Evolutionary conservation across 1,140 invertebrate species (phyloP).

Genomic region (Lasioglossum albipes): DNA sequence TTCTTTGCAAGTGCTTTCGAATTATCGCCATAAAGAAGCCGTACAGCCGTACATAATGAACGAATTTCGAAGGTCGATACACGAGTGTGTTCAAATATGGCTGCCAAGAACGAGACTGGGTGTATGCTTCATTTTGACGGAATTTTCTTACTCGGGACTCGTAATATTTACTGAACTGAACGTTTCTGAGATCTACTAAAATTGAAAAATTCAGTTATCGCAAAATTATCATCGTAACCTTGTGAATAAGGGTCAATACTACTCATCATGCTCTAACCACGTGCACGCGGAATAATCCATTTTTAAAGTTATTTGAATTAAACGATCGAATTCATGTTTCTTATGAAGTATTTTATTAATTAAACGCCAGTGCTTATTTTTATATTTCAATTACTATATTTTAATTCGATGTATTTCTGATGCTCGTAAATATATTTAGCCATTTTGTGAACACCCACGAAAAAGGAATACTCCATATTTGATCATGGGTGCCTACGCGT

Average conservation of each 20-base stretch:
- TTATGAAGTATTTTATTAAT: neutral
- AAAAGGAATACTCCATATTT: slow-evolving; percentile 53
- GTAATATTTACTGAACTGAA: neutral
- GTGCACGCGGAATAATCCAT: slow-evolving; percentile 2
- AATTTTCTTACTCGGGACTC: neutral
- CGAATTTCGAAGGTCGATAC: neutral
- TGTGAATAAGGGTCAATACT: neutral
- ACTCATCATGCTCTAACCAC: neutral
- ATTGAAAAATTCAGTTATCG: neutral
- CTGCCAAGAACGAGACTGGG: slow-evolving; percentile 6
- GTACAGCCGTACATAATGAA: neutral
- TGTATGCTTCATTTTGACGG: neutral
- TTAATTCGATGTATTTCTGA: neutral
- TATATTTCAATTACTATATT: neutral
- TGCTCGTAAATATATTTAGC: slow-evolving; percentile 25
- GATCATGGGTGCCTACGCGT: slow-evolving; percentile 4
- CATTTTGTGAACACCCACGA: slow-evolving; percentile 52
- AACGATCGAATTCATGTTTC: neutral
- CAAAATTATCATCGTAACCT: neutral
- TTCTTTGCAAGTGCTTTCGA: neutral
- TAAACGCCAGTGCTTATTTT: neutral
- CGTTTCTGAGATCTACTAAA: neutral
- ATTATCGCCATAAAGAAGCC: neutral
- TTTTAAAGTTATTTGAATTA: neutral
- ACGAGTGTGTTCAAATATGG: slow-evolving; percentile 48